These are phyloP conservation scores for Fundulus diaphanus DNA, from an alignment of 2,797 vertebrate genomes.

Conservation along the genomic window DNA sequence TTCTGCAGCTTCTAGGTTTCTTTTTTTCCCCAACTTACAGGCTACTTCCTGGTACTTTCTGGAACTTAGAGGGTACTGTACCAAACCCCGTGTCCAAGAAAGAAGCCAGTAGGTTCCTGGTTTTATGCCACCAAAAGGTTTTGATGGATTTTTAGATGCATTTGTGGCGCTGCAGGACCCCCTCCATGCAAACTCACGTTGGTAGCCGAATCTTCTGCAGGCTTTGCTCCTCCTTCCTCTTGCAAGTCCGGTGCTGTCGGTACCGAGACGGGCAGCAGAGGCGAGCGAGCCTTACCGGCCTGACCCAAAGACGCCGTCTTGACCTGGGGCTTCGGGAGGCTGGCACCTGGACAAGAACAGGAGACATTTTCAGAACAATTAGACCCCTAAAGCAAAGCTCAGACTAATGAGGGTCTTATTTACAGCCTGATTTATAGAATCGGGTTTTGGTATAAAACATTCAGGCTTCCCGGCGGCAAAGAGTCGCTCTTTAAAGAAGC, in stretches of 20 bases:
- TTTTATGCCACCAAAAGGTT: too few relatives aligned
- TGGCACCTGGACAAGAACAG: slow-evolving; percentile 76
- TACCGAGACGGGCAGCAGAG: slow-evolving; percentile 92
- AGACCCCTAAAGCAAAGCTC: background rate
- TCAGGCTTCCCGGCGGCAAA: background rate
- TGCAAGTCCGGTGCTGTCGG: slow-evolving; percentile 90
- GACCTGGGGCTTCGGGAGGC: slow-evolving; percentile 90
- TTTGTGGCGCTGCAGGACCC: background rate
- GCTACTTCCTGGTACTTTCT: too few relatives aligned
- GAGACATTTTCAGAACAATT: background rate
- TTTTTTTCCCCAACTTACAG: too few relatives aligned
- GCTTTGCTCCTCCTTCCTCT: slow-evolving; percentile 86
- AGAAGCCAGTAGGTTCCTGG: too few relatives aligned
- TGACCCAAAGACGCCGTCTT: slow-evolving; percentile 94
- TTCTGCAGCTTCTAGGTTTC: too few relatives aligned
- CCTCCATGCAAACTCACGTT: slow-evolving; percentile 81
- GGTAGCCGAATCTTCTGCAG: slow-evolving; percentile 83
- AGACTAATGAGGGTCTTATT: too few relatives aligned
- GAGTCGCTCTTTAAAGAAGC: background rate
- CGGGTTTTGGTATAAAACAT: background rate
- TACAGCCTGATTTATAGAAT: background rate
- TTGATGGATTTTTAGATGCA: too few relatives aligned
- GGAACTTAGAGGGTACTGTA: too few relatives aligned
- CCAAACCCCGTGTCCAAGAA: too few relatives aligned
- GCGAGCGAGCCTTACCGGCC: slow-evolving; percentile 92